These are phyloP conservation scores for Promerops cafer DNA, from an alignment of 2,113 vertebrate species.

Conservation along the genomic window DNA sequence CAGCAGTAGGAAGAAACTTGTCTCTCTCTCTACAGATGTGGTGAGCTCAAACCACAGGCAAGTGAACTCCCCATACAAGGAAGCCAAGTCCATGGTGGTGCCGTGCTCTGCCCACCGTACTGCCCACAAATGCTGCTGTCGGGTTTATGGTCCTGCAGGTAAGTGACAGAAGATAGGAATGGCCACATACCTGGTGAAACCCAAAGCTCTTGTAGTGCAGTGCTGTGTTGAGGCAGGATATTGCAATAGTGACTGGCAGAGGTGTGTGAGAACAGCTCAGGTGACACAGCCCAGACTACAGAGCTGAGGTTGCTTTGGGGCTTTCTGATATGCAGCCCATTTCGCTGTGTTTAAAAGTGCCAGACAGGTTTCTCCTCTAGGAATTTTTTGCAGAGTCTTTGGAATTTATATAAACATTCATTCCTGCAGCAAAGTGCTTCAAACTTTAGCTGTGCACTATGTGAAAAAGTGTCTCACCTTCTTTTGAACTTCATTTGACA, in stretches of 20 bases:
- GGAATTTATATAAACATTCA: not conserved
- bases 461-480: not conserved
- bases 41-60: not conserved
- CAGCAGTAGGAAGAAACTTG: not conserved
- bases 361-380: not conserved
- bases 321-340: not conserved
- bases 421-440: not conserved
- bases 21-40: not conserved
- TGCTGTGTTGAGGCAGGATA: not conserved
- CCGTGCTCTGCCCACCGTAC: not conserved
- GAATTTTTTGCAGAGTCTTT: not conserved
- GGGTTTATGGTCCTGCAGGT: not conserved
- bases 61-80: not conserved
- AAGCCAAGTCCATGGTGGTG: not conserved
- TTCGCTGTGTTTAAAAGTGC: not conserved
- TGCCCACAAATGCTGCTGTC: not conserved
- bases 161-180: not conserved
- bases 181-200: not conserved
- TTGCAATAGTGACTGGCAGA: not conserved
- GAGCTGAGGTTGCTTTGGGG: not conserved
- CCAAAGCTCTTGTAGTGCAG: not conserved
- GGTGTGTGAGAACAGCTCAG: not conserved
- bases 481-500: not conserved
- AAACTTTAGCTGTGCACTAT: not conserved
- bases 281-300: not conserved